Evolutionary conservation across 1,140 invertebrate species (phyloP).

Genomic region (Tribolium madens): DNA sequence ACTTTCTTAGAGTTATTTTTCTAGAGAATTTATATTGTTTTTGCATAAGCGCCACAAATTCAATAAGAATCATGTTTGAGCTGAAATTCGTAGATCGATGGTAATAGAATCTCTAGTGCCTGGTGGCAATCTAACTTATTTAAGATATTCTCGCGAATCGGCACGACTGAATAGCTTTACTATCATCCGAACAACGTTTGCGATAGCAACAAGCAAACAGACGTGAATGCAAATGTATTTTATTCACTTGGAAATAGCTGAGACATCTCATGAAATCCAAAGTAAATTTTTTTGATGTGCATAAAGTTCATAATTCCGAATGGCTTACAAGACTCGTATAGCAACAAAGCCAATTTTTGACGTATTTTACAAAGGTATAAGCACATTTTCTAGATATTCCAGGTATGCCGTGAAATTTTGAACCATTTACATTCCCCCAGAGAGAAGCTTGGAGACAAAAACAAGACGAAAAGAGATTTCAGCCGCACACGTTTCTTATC

Average conservation of each 20-base stretch:
- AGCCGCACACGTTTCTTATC: conserved; percentile 7
- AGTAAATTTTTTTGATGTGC: conserved; percentile 13
- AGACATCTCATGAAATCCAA: conserved; percentile 28
- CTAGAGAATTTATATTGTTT: too few relatives aligned
- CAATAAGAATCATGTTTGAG: background rate
- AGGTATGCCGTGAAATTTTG: conserved; percentile 41
- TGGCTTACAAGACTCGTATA: conserved; percentile 28
- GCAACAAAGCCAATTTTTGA: conserved; percentile 37
- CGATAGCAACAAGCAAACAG: conserved; percentile 26
- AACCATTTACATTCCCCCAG: conserved; percentile 27
- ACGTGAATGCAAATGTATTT: conserved; percentile 37
- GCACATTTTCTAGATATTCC: conserved; percentile 30
- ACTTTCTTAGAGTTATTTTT: too few relatives aligned
- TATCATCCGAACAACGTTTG: conserved; percentile 20
- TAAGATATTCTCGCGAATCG: conserved; percentile 23
- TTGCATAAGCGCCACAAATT: background rate
- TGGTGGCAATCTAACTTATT: conserved; percentile 18
- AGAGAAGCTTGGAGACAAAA: conserved; percentile 41
- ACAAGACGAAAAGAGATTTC: conserved; percentile 44
- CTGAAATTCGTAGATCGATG: background rate
- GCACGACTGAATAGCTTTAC: conserved; percentile 19
- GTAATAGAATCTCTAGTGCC: conserved; percentile 18
- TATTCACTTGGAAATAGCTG: background rate
- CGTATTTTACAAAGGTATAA: conserved; percentile 29
- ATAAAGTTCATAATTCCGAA: conserved; percentile 14